phyloP scores from a whole-genome alignment of 2,797 vertebrate genomes.

The Paedocypris micromegethes region DNA sequence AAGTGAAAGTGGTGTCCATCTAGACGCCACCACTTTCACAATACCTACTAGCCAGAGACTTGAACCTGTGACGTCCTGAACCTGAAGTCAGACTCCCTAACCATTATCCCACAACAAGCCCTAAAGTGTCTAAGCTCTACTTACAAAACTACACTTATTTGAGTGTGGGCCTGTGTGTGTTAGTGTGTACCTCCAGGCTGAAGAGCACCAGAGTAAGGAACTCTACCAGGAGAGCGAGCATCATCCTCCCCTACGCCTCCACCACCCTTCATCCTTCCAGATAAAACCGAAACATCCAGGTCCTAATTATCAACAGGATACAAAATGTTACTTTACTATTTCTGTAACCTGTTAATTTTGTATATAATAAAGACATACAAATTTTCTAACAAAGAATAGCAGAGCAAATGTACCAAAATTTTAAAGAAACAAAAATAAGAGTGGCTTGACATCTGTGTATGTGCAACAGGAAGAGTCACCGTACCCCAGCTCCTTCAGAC shows the following conservation, averaged over 20 bases:
- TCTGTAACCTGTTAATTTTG: too few species aligned
- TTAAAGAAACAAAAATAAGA: neutral
- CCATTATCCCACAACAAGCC: too few species aligned
- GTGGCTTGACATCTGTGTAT: slow-evolving; percentile 11
- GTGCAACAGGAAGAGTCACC: slow-evolving; percentile 37
- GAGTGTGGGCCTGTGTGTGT: too few species aligned
- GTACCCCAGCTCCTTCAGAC: slow-evolving; percentile 81
- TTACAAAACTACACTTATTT: neutral
- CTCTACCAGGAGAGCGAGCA: neutral
- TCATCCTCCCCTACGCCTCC: slow-evolving; percentile 57
- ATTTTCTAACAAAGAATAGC: too few species aligned
- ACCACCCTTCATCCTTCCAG: slow-evolving; percentile 76
- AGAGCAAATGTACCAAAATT: neutral
- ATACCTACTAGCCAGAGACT: too few species aligned
- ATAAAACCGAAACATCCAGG: slow-evolving; percentile 66
- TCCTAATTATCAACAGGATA: slow-evolving; percentile 56
- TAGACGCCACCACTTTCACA: too few species aligned
- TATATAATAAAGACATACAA: too few species aligned
- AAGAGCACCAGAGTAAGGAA: slow-evolving; percentile 29
- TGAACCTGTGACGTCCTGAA: too few species aligned
- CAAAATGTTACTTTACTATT: too few species aligned
- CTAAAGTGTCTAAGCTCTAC: neutral
- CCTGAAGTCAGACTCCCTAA: too few species aligned
- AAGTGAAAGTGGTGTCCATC: too few species aligned
- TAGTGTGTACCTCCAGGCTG: slow-evolving; percentile 55